Evolutionary conservation across 1,140 invertebrate species (phyloP).

Genomic region (Drosophila rufa): DNA sequence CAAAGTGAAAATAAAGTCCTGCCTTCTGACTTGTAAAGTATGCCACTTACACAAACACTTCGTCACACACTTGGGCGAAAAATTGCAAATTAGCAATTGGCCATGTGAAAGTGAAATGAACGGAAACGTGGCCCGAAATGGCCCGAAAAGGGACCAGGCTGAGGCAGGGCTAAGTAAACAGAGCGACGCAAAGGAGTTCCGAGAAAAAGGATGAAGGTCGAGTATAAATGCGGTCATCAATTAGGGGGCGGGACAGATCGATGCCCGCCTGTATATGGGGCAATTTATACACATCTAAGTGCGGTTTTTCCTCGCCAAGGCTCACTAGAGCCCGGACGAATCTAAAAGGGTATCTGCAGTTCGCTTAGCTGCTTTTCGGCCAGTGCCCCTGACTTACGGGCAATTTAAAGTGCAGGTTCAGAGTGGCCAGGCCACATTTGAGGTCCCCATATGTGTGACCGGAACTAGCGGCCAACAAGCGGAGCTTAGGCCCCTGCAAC

Average conservation of each 20-base stretch:
- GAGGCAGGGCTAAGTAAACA: constrained; percentile 23
- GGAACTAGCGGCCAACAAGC: constrained; percentile 46
- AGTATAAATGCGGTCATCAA: constrained; percentile 51
- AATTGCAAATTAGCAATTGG: constrained; percentile 63
- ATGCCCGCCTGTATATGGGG: constrained; percentile 22
- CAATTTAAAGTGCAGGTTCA: constrained; percentile 46
- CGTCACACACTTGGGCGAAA: constrained; percentile 37
- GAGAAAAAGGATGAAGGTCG: constrained; percentile 41
- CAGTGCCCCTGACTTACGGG: constrained; percentile 16
- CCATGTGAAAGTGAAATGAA: constrained; percentile 61
- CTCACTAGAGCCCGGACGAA: constrained; percentile 26
- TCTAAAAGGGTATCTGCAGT: constrained; percentile 28
- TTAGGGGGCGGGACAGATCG: constrained; percentile 49
- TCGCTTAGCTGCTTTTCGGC: not conserved
- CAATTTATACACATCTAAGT: constrained; percentile 70
- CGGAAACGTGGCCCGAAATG: constrained; percentile 46
- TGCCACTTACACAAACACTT: constrained; percentile 43
- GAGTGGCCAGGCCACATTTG: constrained; percentile 39
- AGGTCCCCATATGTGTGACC: constrained; percentile 49
- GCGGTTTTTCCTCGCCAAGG: constrained; percentile 29
- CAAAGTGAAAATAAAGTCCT: constrained; percentile 53
- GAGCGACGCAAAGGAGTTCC: constrained; percentile 8
- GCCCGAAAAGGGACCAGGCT: constrained; percentile 27
- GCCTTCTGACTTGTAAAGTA: constrained; percentile 34
- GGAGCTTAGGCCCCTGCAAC: constrained; percentile 25